Base-by-base conservation (phyloP, 2,113 vertebrate genomes). In the Puffinus mauretanicus region DNA sequence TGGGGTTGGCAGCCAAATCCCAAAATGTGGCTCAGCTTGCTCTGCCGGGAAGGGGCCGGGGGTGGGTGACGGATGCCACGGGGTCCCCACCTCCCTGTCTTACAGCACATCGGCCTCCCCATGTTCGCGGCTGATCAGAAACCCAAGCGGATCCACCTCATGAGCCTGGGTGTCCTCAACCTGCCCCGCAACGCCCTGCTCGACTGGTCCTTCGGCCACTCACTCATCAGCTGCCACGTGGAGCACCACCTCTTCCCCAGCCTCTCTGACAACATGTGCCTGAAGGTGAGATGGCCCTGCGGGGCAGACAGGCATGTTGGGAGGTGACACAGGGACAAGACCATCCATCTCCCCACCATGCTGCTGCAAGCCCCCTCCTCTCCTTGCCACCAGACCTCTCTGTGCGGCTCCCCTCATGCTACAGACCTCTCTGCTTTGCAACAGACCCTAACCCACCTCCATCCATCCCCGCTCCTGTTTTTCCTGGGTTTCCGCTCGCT, bases 211-310 rank as follows among this genome's bases (percentile, higher is more conserved):
- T 99, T 99, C 0, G 99, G 99, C 67, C 99, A 99, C 97, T 99
- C 99, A 0, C 96, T 99, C 91, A 98, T 99, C 98, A 99, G 97
- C 98, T 99, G 99, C 95, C 99, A 99, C 0, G 98, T 99, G 96
- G 99, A 99, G 94, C 99, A 99, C 24, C 99, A 99, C 76, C 98
- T 99, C 89, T 99, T 99, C 97, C 99, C 99, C 77, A 89, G 79
- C 62, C 98, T 99, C 86, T 99, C 99, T 0, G 99, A 99, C 93
- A 98, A 99, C 98, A 99, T 99, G 99, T 99, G 99, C 92, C 96
- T 99, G 15, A 99, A 99, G 99, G 99, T 99, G 88, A 87, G 93
- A 20, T 0, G 1, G 19, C 42, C 55, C 44, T 4, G 0, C 0
- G 0, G 77, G 8, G 19, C 3, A 2, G 27, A 38, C 0, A 3